Evolutionary conservation across 2,888 invertebrate species (phyloP).

Genomic region (Rhaphigaster nebulosa): DNA sequence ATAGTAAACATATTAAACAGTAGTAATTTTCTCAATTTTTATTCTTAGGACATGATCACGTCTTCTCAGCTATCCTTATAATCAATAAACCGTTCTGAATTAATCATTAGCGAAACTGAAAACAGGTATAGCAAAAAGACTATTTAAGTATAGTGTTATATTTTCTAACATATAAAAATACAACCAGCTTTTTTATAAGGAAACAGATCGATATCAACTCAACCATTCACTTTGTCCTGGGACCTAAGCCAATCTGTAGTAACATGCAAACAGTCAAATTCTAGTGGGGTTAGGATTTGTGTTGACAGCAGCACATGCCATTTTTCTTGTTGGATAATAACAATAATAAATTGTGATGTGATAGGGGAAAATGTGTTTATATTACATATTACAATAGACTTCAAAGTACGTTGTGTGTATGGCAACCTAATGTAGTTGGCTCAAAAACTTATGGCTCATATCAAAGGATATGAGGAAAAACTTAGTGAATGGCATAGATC

Average conservation of each 20-base stretch:
- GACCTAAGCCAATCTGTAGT: neutral
- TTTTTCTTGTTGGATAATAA: too few relatives aligned
- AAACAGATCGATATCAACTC: neutral
- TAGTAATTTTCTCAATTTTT: too few relatives aligned
- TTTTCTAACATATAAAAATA: neutral
- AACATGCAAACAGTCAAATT: neutral
- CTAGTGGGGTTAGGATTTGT: neutral
- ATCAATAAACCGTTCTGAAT: neutral
- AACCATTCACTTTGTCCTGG: neutral
- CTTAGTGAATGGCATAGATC: too few relatives aligned
- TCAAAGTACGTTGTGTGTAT: too few relatives aligned
- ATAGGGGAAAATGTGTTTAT: too few relatives aligned
- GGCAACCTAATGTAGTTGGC: too few relatives aligned
- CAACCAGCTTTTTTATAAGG: neutral
- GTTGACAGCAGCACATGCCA: neutral
- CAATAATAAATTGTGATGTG: too few relatives aligned
- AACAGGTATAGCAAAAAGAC: neutral
- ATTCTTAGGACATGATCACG: neutral
- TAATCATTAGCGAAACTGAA: neutral
- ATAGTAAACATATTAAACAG: too few relatives aligned
- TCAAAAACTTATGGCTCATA: too few relatives aligned
- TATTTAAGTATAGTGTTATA: neutral
- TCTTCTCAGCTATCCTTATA: neutral
- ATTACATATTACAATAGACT: too few relatives aligned
- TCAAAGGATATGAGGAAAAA: too few relatives aligned